A percentile compares a stretch with the other conserved stretches of the same genome.
These are phyloP conservation scores for Galeopterus variegatus DNA, from an alignment of 2,113 vertebrate species.

Conservation along the genomic window DNA sequence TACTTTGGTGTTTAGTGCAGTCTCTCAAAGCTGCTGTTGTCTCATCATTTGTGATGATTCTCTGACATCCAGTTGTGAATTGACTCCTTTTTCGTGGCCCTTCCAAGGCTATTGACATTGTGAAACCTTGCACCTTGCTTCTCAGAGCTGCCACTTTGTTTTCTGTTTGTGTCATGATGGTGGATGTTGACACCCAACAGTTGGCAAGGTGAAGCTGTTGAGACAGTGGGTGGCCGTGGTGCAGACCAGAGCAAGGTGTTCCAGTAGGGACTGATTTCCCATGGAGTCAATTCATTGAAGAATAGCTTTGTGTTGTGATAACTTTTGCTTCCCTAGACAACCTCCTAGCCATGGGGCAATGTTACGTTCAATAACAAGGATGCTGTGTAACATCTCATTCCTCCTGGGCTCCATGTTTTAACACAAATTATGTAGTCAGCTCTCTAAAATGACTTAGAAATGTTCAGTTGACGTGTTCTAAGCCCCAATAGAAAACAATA, in stretches of 20 bases:
- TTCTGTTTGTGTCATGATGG: neutral
- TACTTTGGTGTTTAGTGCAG: neutral
- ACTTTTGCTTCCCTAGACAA: neutral
- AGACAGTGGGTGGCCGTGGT: neutral
- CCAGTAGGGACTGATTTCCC: neutral
- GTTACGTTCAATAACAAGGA: neutral
- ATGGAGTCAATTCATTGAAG: neutral
- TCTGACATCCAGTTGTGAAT: neutral
- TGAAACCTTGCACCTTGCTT: neutral
- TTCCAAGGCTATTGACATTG: neutral
- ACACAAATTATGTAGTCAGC: neutral
- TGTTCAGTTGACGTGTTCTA: neutral
- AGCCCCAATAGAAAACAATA: neutral
- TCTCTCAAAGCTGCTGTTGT: no score
- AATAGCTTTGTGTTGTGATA: neutral
- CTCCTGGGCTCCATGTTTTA: neutral
- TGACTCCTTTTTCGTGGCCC: neutral
- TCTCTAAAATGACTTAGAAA: neutral
- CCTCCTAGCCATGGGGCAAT: no score
- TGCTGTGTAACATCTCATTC: neutral
- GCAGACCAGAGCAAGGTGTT: neutral
- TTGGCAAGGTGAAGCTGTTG: neutral
- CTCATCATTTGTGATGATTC: neutral
- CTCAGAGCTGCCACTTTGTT: fast-evolving
- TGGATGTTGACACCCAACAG: neutral